phyloP scores from a whole-genome alignment of 2,797 vertebrate genomes.

The Zenarchopterus dispar region DNA sequence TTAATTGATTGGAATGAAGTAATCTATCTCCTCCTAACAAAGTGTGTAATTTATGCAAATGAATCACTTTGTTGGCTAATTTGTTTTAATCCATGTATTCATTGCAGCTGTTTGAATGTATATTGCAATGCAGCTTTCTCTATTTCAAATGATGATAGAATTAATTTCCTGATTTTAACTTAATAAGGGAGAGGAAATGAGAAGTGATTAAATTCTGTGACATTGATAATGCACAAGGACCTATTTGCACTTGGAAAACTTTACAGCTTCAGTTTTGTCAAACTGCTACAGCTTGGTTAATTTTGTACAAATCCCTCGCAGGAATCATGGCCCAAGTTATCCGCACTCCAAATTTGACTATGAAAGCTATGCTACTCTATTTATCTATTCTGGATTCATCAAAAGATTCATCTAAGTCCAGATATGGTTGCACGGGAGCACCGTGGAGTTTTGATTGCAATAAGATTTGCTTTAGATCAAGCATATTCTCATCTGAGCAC shows the following conservation, averaged over 20 bases:
- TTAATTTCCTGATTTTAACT: conserved; percentile 75
- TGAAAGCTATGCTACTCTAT: conserved; percentile 30
- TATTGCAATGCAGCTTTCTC: conserved; percentile 64
- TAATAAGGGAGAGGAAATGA: conserved; percentile 71
- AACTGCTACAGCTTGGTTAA: conserved; percentile 12
- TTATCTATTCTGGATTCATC: conserved; percentile 21
- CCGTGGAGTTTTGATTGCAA: conserved; percentile 41
- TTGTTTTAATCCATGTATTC: conserved; percentile 83
- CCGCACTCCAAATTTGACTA: conserved; percentile 49
- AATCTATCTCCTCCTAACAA: conserved; percentile 81
- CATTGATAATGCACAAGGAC: conserved; percentile 62
- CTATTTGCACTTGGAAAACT: conserved; percentile 57
- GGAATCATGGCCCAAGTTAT: conserved; percentile 37
- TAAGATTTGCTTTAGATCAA: conserved; percentile 63
- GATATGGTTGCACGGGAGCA: conserved; percentile 62
- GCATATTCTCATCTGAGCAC: conserved; percentile 57
- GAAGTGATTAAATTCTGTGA: conserved; percentile 70
- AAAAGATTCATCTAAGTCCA: conserved; percentile 51
- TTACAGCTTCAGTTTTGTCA: conserved; percentile 40
- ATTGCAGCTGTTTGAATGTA: conserved; percentile 77
- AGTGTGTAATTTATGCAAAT: conserved; percentile 98
- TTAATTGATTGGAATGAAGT: conserved; percentile 87
- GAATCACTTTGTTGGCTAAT: conserved; percentile 89
- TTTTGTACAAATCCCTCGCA: conserved; percentile 31
- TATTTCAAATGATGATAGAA: conserved; percentile 64